Evolutionary conservation across 1,140 invertebrate species (phyloP), one percentile per base, ranked within the genome.

Genomic region (Calliphora vicina): DNA sequence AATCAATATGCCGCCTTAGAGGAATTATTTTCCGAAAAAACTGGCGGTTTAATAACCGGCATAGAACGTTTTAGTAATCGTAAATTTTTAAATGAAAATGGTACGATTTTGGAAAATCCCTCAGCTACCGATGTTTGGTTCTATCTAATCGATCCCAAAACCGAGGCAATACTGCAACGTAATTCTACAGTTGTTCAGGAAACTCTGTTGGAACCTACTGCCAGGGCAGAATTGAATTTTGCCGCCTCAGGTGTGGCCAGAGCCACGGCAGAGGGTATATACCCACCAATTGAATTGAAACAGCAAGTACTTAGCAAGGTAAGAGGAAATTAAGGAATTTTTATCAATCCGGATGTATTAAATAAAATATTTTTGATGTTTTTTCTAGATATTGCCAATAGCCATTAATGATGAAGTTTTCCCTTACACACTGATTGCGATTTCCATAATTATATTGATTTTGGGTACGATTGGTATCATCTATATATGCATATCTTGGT

Each of bases 401-500:
- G 93, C 94, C 25, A 91, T 94, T 10, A 92, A 94, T 9, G 92
- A 93, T 82, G 93, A 93, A 83, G 95, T 96, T 5, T 96, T 97
- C 86, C 97, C 96, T 10, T 96, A 96, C 80, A 96, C 96, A 8
- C 92, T 98, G 8, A 96, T 98, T 78, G 94, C 96, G 25, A 94
- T 98, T 23, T 97, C 96, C 0, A 95, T 94, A 50, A 93, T 98
- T 20, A 97, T 98, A 81, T 93, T 98, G 20, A 92, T 98, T 4
- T 92, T 97, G 25, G 96, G 96, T 2, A 92, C 96, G 17, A 94
- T 95, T 81, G 97, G 96, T 15, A 97, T 97, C 50, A 94, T 97
- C 35, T 97, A 98, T 87, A 97, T 98, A 42, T 97, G 97, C 88
- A 94, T 97, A 67, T 97, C 96, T 0, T 98, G 97, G 96, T 96